phyloP scores from a whole-genome alignment of 2,797 vertebrate species.

The Coendou prehensilis region DNA sequence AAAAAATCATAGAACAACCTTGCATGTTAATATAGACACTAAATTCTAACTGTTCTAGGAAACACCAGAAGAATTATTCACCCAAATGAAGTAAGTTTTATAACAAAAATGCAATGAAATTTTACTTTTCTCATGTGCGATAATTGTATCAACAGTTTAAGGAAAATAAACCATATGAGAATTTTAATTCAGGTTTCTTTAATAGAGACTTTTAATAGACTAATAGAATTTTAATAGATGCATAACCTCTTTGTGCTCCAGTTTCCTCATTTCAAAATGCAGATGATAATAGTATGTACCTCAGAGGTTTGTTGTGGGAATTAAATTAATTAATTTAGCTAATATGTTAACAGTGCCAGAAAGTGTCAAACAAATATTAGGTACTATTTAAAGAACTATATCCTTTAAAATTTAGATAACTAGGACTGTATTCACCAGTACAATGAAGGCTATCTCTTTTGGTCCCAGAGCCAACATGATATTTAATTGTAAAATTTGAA shows the following conservation, averaged over 20 bases:
- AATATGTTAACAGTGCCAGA: conserved; percentile 22
- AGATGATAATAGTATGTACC: conserved; percentile 17
- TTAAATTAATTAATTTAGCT: conserved; percentile 69
- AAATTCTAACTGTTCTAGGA: conserved; percentile 18
- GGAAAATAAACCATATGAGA: conserved; percentile 37
- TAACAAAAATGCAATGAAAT: conserved; percentile 3
- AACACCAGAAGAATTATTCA: not conserved
- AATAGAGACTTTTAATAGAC: conserved; percentile 52
- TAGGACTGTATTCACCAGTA: not conserved
- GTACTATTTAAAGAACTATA: conserved; percentile 52
- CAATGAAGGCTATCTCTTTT: not conserved
- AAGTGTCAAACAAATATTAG: conserved; percentile 58
- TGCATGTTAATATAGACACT: not conserved
- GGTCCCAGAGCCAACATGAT: not conserved
- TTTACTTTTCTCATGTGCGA: conserved; percentile 53
- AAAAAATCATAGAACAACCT: not conserved
- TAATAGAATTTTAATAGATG: conserved; percentile 64
- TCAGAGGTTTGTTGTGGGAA: conserved; percentile 56
- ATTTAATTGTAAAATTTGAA: conserved; percentile 11
- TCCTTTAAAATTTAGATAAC: conserved; percentile 35
- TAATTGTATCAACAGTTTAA: conserved; percentile 56
- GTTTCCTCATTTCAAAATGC: conserved; percentile 64
- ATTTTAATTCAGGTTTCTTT: conserved; percentile 55
- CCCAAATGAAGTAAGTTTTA: not conserved
- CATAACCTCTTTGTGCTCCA: not conserved